These are phyloP conservation scores for Neoitamus cyanurus DNA, from an alignment of 2,888 invertebrate genomes.

Conservation along the genomic window DNA sequence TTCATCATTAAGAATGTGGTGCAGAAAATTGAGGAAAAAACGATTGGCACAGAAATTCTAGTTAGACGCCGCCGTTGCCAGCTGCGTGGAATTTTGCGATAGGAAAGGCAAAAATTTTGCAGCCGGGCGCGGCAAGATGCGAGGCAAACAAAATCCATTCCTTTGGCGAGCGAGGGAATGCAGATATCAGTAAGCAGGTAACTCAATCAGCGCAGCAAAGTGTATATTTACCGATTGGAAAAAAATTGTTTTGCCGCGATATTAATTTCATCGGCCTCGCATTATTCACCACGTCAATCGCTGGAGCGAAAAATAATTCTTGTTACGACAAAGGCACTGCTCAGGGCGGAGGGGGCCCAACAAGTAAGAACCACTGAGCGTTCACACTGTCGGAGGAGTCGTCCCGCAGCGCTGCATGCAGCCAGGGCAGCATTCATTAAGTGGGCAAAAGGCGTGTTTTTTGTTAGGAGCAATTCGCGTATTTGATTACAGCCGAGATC, in stretches of 20 bases:
- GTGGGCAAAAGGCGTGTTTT: conserved; percentile 32
- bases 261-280: conserved; percentile 55
- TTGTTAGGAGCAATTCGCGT: conserved; percentile 43
- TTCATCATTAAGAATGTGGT: conserved; percentile 4
- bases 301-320: conserved; percentile 55
- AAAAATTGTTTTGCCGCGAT: conserved; percentile 55
- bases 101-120: background rate
- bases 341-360: background rate
- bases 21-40: conserved; percentile 3
- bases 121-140: conserved; percentile 28
- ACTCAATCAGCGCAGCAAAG: conserved; percentile 55
- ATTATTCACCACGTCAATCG: conserved; percentile 58
- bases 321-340: conserved; percentile 57
- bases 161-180: conserved; percentile 9
- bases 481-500: conserved; percentile 42
- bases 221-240: conserved; percentile 56
- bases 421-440: conserved; percentile 40
- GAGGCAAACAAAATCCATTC: conserved; percentile 31
- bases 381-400: conserved; percentile 40
- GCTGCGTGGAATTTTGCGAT: background rate
- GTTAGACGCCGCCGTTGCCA: conserved; percentile 11
- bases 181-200: conserved; percentile 50
- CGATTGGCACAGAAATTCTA: conserved; percentile 19
- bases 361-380: conserved; percentile 15
- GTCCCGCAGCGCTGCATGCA: background rate